Evolutionary conservation across 2,797 vertebrate species (phyloP).

Genomic region (Arremon aurantiirostris): DNA sequence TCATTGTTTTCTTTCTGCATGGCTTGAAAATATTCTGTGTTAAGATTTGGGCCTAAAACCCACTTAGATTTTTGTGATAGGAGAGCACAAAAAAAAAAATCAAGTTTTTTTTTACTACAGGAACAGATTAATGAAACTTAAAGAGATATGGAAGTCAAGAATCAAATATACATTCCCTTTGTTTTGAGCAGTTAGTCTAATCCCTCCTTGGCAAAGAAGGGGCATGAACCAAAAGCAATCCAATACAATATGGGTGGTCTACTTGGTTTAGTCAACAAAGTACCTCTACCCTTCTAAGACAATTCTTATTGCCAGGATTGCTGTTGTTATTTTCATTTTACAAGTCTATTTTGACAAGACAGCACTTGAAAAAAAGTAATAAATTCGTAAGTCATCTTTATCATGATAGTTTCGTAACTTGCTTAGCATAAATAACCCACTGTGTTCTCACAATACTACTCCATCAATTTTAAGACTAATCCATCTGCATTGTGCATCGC

Average conservation of each 20-base stretch:
- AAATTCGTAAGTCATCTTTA: conserved; percentile 38
- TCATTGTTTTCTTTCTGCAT: neutral
- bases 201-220: neutral
- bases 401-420: conserved; percentile 28
- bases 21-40: neutral
- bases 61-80: neutral
- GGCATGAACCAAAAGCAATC: neutral
- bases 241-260: neutral
- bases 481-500: conserved; percentile 9
- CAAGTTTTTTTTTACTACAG: neutral
- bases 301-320: neutral
- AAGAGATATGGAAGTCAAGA: neutral
- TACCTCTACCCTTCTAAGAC: neutral
- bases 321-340: neutral
- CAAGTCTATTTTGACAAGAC: neutral
- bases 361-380: conserved; percentile 1
- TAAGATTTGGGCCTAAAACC: neutral
- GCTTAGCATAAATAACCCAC: neutral
- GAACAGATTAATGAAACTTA: neutral
- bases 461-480: conserved; percentile 35
- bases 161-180: neutral
- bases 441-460: conserved; percentile 1
- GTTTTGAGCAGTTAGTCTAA: neutral
- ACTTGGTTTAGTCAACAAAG: neutral
- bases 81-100: neutral